Evolutionary conservation across 1,140 invertebrate genomes (phyloP), one percentile per base, ranked within the genome.

Genomic region (Ooceraea biroi): DNA sequence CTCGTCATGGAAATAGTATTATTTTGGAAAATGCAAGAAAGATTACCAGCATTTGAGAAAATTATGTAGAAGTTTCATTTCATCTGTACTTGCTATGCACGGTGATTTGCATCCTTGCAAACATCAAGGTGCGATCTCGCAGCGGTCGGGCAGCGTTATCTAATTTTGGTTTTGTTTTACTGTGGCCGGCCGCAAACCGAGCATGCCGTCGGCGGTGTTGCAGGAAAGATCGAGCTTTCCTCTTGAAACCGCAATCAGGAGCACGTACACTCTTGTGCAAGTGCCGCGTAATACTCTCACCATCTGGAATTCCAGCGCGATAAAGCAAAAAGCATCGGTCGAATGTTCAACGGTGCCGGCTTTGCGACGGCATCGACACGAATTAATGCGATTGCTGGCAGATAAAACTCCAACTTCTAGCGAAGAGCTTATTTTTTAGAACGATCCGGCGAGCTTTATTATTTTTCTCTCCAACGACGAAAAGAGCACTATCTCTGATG

Each of bases 91-190:
- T n/a, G 22, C n/a, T 3, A 65, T 41, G 19, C 25, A n/a, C 44
- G 30, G n/a, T 12, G 25, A 69, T 69, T 78, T 78, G 22, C 76
- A 57, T 69, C n/a, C 48, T 77, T 17, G n/a, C 65, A 55, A 44
- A 22, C 36, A 41, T n/a, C 61, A 78, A 68, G 61, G 17, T 44
- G 65, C 65, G 22, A 80, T 69, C 69, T 80, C 50, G 22, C 63
- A 69, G 17, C 57, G 36, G 63, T 80, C 76, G 14, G 36, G 19
- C 17, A 46, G 30, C 19, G 65, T 80, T 80, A 80, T 69, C 76
- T 80, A 80, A 80, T 80, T 80, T 57, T 12, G 76, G 76, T 69
- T 80, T 80, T 80, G 65, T 80, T 69, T 80, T 80, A 69, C 50
- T 50, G 76, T 12, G 50, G 48, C 8, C 50, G 36, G 36, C 63